Conservation (phyloP, 1,140 invertebrate species). For the Bombyx mandarina region DNA sequence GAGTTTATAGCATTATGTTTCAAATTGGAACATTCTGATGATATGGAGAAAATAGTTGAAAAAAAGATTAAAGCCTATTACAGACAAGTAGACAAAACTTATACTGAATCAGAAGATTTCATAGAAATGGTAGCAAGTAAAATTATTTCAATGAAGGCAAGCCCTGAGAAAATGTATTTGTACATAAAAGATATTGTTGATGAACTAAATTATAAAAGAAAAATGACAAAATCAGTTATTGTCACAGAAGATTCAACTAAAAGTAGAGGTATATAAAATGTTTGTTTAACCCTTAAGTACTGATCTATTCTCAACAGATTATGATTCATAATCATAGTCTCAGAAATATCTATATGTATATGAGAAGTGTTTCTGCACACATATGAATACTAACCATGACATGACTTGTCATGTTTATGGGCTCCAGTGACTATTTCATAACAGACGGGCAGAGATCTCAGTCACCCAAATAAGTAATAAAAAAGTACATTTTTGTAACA, state of each 20-base stretch:
- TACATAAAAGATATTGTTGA: conserved; percentile 64
- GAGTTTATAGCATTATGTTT: conserved; percentile 56
- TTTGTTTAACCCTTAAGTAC: no score
- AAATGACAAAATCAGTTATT: conserved; percentile 32
- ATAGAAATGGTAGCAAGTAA: conserved; percentile 55
- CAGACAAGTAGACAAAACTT: conserved; percentile 52
- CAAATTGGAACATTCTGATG: conserved; percentile 53
- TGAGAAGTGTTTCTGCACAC: no score
- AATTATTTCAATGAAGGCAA: conserved; percentile 44
- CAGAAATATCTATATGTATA: no score
- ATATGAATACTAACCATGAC: no score
- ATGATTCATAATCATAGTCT: no score
- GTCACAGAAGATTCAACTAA: conserved; percentile 6
- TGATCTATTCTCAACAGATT: no score
- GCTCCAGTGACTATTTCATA: no score
- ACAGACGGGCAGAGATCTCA: no score
- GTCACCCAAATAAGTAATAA: no score
- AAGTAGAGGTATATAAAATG: background rate
- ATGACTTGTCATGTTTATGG: no score
- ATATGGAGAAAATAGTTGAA: conserved; percentile 62
- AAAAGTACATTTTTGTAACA: no score
- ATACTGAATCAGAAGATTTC: conserved; percentile 58
- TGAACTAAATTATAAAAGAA: conserved; percentile 58
- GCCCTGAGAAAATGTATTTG: conserved; percentile 56
- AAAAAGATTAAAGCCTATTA: conserved; percentile 63